Conservation (phyloP, 2,888 invertebrate genomes). For the Anoplius nigerrimus region DNA sequence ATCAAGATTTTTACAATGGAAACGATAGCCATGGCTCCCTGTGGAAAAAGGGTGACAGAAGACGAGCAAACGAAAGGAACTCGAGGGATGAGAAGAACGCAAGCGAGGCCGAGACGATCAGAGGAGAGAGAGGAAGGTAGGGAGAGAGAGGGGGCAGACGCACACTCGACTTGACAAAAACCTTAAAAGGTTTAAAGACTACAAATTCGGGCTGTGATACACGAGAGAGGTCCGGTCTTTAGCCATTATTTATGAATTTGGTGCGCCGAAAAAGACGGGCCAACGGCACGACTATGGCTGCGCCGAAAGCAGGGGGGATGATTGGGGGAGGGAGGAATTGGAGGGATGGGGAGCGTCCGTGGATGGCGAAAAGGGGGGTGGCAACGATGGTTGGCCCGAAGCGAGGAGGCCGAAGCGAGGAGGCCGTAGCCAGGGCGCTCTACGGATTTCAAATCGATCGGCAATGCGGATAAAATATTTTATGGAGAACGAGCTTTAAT, state of each 20-base stretch:
- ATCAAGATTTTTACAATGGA: too few species aligned
- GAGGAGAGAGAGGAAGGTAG: not conserved
- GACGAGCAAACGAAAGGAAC: too few species aligned
- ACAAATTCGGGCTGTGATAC: conserved; percentile 67
- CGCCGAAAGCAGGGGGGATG: too few species aligned
- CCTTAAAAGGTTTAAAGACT: conserved; percentile 72
- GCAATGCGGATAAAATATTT: conserved; percentile 69
- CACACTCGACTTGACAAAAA: conserved; percentile 59
- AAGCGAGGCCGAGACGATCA: not conserved
- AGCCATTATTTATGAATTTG: conserved; percentile 73
- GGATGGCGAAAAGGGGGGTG: conserved; percentile 2
- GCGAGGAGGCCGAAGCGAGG: conserved; percentile 9
- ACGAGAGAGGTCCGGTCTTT: conserved; percentile 61
- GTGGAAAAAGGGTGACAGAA: too few species aligned
- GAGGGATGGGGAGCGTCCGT: conserved; percentile 22
- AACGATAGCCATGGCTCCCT: too few species aligned
- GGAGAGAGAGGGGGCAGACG: not conserved
- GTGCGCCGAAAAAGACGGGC: conserved; percentile 63
- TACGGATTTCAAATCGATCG: conserved; percentile 64
- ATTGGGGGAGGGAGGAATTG: conserved; percentile 15
- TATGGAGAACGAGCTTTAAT: conserved; percentile 61
- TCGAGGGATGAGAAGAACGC: too few species aligned
- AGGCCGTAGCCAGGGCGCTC: conserved; percentile 39
- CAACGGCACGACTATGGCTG: not conserved
- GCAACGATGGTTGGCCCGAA: not conserved